A percentile compares a stretch with the other conserved stretches of the same genome.
Evolutionary conservation across 1,140 invertebrate species (phyloP).

Genomic region (Aphaenogaster rudis): DNA sequence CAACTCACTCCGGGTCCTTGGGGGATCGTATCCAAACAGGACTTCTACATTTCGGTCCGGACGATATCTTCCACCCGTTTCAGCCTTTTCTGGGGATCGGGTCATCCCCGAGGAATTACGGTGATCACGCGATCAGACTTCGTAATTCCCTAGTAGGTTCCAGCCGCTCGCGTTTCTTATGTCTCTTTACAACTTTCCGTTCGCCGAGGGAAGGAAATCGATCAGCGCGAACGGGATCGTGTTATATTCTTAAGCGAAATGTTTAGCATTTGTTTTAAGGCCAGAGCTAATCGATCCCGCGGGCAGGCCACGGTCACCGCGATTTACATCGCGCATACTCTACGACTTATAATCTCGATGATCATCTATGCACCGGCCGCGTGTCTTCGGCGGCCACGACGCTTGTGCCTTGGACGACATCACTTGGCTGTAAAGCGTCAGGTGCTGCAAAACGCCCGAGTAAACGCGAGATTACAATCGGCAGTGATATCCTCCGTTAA

Average conservation of each 20-base stretch:
- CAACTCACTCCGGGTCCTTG: not conserved
- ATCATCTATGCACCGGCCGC: conserved; percentile 44
- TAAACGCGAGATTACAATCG: not conserved
- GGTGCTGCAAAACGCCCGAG: not conserved
- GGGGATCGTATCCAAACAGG: not conserved
- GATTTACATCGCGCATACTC: conserved; percentile 54
- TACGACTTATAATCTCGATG: conserved; percentile 50
- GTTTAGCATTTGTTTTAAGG: conserved; percentile 56
- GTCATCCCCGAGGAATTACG: conserved; percentile 17
- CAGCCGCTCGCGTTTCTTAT: conserved; percentile 38
- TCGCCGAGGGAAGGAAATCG: conserved; percentile 18
- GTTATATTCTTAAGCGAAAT: conserved; percentile 62
- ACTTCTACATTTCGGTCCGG: not conserved
- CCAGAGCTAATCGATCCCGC: conserved; percentile 59
- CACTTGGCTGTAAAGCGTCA: not conserved
- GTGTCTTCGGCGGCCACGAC: conserved; percentile 35
- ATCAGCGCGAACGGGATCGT: conserved; percentile 44
- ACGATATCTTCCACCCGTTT: not conserved
- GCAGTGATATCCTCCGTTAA: not conserved
- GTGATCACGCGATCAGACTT: conserved; percentile 8
- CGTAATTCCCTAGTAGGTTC: not conserved
- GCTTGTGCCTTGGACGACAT: conserved; percentile 10
- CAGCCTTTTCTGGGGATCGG: not conserved
- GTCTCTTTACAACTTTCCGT: conserved; percentile 20
- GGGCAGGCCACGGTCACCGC: conserved; percentile 57